Conservation (phyloP, 1,140 invertebrate genomes). For the Onthophagus taurus region DNA sequence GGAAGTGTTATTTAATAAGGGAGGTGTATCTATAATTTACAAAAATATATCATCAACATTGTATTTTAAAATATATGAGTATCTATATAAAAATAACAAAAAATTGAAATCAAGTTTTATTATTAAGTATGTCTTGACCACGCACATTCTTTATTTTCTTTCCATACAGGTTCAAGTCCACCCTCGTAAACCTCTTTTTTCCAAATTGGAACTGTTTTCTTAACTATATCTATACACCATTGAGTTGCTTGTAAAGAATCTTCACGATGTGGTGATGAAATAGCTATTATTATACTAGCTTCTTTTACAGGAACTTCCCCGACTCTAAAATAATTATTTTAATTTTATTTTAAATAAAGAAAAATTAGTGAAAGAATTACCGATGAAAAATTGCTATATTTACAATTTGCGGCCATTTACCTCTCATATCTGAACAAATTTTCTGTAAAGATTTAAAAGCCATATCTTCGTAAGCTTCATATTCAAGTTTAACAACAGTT, state of each 20-base stretch:
- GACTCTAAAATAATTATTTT: constrained; percentile 45
- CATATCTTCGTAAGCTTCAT: constrained; percentile 92
- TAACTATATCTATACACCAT: constrained; percentile 77
- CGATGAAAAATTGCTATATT: constrained; percentile 76
- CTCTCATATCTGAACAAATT: constrained; percentile 63
- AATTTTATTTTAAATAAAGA: constrained; percentile 14
- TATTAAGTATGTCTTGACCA: constrained; percentile 42
- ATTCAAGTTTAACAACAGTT: constrained; percentile 73
- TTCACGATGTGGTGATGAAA: constrained; percentile 77
- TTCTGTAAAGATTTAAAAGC: constrained; percentile 73
- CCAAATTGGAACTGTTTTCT: constrained; percentile 88
- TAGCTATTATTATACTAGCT: constrained; percentile 81
- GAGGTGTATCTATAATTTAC: no score
- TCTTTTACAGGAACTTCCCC: constrained; percentile 80
- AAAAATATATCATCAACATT: no score
- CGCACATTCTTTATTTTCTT: constrained; percentile 69
- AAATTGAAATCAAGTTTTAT: no score
- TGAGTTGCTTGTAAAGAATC: constrained; percentile 75
- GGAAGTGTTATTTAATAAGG: no score
- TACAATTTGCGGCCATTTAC: constrained; percentile 60
- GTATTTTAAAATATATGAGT: no score
- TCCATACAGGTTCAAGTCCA: constrained; percentile 48
- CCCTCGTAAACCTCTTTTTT: constrained; percentile 87
- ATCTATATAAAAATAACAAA: no score
- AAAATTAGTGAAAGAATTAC: constrained; percentile 30